Conservation (phyloP, 2,113 vertebrate species). For the Oceanites oceanicus region DNA sequence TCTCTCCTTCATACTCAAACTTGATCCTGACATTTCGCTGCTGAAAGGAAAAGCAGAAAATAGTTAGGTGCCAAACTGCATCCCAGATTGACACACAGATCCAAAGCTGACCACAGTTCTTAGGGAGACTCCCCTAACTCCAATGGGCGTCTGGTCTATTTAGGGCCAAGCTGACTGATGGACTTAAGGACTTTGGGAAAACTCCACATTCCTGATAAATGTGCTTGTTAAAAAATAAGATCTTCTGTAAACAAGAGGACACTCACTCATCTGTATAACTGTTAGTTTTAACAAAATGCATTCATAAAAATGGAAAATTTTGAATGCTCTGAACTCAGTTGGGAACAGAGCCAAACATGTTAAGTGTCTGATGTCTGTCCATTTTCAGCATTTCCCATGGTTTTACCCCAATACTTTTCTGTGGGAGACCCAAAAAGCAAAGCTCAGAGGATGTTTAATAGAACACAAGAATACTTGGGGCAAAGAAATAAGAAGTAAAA, state of each 20-base stretch:
- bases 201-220: background rate
- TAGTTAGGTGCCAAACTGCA: background rate
- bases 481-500: background rate
- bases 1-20: slow-evolving; percentile 92
- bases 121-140: background rate
- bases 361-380: background rate
- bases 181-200: background rate
- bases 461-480: background rate
- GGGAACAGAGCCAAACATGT: background rate
- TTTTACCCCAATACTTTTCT: background rate
- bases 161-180: background rate
- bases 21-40: slow-evolving; percentile 89
- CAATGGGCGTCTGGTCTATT: background rate
- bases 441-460: background rate
- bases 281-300: background rate
- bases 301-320: background rate
- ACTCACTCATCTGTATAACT: background rate
- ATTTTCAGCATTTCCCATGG: background rate
- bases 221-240: background rate
- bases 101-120: background rate
- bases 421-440: background rate
- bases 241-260: background rate
- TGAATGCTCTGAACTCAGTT: background rate
- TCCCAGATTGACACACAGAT: background rate
- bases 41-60: slow-evolving; percentile 38